Evolutionary conservation across 2,888 invertebrate species (phyloP).

Genomic region (Lottia gigantea): DNA sequence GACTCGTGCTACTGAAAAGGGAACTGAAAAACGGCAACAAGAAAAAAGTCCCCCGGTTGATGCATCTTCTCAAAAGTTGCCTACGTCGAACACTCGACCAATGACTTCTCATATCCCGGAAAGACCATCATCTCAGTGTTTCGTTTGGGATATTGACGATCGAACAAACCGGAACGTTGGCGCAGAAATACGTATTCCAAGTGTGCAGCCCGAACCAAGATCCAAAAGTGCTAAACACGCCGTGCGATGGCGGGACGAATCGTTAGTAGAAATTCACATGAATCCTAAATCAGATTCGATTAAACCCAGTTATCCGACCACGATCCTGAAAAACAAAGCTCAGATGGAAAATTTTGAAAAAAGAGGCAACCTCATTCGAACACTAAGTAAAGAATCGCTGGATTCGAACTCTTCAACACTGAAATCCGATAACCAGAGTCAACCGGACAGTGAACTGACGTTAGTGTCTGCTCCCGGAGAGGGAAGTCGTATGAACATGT

Average conservation of each 20-base stretch:
- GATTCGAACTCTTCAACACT: not conserved
- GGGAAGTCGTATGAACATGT: slow-evolving; percentile 13
- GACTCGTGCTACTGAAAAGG: not conserved
- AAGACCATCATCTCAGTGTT: slow-evolving; percentile 10
- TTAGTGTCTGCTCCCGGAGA: slow-evolving; percentile 6
- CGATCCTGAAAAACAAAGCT: not conserved
- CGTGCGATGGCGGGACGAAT: slow-evolving; percentile 4
- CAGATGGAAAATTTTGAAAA: not conserved
- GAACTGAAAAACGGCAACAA: not conserved
- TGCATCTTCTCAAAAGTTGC: not conserved
- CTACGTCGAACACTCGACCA: not conserved
- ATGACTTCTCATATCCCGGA: not conserved
- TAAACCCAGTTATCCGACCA: not conserved
- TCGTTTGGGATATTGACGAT: slow-evolving; percentile 23
- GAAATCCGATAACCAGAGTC: not conserved
- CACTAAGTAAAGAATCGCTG: not conserved
- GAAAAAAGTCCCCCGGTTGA: not conserved
- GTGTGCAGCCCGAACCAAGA: not conserved
- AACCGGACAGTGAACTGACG: not conserved
- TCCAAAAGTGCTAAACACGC: not conserved
- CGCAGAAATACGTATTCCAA: slow-evolving; percentile 6
- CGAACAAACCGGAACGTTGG: not conserved
- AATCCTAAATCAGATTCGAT: not conserved
- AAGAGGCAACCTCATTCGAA: not conserved
- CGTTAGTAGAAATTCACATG: not conserved